phyloP scores from a whole-genome alignment of 2,797 vertebrate genomes.

The Crypturellus tataupa region DNA sequence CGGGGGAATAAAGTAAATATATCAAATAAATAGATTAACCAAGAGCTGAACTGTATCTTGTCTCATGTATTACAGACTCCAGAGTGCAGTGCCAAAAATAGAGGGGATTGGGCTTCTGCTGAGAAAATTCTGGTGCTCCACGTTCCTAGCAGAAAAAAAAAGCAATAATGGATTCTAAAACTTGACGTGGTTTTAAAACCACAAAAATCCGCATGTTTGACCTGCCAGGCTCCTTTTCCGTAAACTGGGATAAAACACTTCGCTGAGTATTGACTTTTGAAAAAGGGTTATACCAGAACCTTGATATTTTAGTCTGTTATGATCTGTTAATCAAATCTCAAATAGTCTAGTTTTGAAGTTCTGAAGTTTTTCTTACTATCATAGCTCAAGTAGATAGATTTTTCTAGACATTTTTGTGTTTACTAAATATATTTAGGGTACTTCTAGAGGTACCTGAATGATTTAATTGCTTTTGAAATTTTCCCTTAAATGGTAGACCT shows the following conservation, averaged over 20 bases:
- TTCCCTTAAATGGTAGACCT: neutral
- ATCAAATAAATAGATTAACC: neutral
- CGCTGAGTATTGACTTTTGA: neutral
- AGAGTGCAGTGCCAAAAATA: neutral
- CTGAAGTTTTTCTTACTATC: neutral
- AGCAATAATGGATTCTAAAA: neutral
- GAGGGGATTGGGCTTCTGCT: neutral
- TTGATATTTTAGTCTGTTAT: neutral
- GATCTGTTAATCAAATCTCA: neutral
- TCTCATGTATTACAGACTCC: neutral
- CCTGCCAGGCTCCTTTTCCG: neutral
- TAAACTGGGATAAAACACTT: neutral
- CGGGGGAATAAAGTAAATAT: neutral
- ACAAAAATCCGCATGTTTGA: rapidly evolving
- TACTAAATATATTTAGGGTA: neutral
- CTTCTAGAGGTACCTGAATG: neutral
- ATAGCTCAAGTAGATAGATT: neutral
- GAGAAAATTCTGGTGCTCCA: neutral
- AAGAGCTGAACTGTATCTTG: neutral
- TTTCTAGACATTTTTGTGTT: neutral
- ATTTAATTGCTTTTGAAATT: neutral
- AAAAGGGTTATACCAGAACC: neutral
- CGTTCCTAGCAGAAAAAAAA: neutral
- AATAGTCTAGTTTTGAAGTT: neutral
- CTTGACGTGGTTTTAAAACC: neutral